Conservation (phyloP, 2,113 vertebrate genomes). For the Seriola rivoliana region DNA sequence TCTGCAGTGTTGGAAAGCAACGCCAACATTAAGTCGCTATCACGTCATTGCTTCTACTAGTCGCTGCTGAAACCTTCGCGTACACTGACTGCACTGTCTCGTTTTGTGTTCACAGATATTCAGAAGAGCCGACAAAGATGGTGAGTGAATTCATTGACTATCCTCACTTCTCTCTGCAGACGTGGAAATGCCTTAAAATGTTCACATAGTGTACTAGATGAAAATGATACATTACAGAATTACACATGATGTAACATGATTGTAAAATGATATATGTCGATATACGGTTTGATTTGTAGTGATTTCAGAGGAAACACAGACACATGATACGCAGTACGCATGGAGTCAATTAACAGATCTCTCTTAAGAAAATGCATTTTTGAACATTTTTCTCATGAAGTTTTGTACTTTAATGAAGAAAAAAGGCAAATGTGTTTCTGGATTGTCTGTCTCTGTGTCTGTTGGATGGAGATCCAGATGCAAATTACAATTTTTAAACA, state of each 20-base stretch:
- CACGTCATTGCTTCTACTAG: too few relatives aligned
- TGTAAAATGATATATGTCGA: not conserved
- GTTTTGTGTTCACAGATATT: constrained; percentile 81
- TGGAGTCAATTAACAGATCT: not conserved
- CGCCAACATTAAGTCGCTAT: too few relatives aligned
- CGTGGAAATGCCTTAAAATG: not conserved
- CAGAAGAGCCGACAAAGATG: constrained; percentile 87
- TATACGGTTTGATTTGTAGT: not conserved
- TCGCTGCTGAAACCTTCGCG: not conserved
- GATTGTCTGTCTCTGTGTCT: not conserved
- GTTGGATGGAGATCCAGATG: not conserved
- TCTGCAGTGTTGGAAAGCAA: too few relatives aligned
- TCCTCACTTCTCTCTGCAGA: not conserved
- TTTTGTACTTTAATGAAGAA: not conserved
- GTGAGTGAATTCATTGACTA: constrained; percentile 71
- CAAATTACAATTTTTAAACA: not conserved
- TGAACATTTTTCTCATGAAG: not conserved
- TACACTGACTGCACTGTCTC: constrained; percentile 11
- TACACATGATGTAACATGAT: not conserved
- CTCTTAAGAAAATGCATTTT: not conserved
- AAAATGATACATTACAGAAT: not conserved
- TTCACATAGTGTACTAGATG: not conserved
- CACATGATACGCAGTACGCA: not conserved
- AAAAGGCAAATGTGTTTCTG: not conserved
- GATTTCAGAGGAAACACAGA: not conserved